A percentile compares a stretch with the other conserved stretches of the same genome.
phyloP scores from a whole-genome alignment of 2,888 invertebrate species.

The Sylvicola fuscatus region DNA sequence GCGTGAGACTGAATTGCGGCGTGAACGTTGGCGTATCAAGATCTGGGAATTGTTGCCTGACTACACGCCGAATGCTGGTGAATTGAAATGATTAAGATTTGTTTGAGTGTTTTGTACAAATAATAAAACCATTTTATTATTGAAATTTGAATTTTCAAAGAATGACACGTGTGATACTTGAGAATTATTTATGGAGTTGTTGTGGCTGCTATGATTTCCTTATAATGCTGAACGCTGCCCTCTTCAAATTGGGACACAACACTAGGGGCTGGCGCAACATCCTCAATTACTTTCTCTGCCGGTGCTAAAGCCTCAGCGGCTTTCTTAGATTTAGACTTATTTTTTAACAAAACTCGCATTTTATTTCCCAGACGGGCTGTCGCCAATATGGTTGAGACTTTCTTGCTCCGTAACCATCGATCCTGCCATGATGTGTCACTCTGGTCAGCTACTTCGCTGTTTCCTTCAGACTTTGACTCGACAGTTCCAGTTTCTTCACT shows the following conservation, averaged over 20 bases:
- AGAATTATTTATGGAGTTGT: too few relatives aligned
- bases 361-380: constrained; percentile 35
- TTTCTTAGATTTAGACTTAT: constrained; percentile 12
- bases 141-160: too few relatives aligned
- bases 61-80: constrained; percentile 31
- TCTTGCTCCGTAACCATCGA: constrained; percentile 34
- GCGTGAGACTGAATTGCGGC: constrained; percentile 43
- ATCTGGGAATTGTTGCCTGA: constrained; percentile 51
- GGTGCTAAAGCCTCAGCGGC: constrained; percentile 9
- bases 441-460: constrained; percentile 8
- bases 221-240: too few relatives aligned
- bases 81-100: too few relatives aligned
- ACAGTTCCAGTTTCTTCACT: constrained; percentile 6
- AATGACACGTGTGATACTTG: too few relatives aligned
- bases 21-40: constrained; percentile 46
- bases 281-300: constrained; percentile 14
- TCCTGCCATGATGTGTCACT: constrained; percentile 31
- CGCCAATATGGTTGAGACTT: constrained; percentile 34
- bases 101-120: too few relatives aligned
- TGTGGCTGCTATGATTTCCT: too few relatives aligned
- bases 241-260: too few relatives aligned
- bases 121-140: too few relatives aligned
- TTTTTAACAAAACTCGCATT: constrained; percentile 34
- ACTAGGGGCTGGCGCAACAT: too few relatives aligned
- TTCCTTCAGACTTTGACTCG: constrained; percentile 3